A percentile compares a stretch with the other conserved stretches of the same genome.
phyloP scores from a whole-genome alignment of 2,797 vertebrate species.

The Sebastes iracundus region DNA sequence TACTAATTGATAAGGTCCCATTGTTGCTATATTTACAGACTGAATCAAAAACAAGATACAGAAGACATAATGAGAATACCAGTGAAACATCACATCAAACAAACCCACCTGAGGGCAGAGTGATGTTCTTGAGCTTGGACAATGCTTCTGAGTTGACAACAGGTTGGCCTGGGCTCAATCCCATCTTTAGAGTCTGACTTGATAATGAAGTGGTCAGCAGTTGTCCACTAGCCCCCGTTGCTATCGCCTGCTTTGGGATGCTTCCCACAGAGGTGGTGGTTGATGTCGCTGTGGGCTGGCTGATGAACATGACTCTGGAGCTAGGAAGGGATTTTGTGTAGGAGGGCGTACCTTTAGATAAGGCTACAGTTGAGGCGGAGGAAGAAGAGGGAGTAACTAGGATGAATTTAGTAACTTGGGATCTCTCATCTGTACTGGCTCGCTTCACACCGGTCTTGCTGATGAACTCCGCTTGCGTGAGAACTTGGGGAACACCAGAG shows the following conservation, averaged over 20 bases:
- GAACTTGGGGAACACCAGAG: slow-evolving; percentile 47
- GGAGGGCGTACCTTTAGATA: slow-evolving; percentile 72
- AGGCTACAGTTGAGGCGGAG: slow-evolving; percentile 61
- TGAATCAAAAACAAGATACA: neutral
- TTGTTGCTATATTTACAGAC: neutral
- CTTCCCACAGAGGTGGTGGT: slow-evolving; percentile 75
- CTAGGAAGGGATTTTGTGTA: slow-evolving; percentile 69
- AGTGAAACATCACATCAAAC: neutral
- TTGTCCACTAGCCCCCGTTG: slow-evolving; percentile 44
- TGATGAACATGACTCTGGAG: slow-evolving; percentile 85
- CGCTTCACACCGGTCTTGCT: slow-evolving; percentile 64
- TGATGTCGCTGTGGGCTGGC: slow-evolving; percentile 64
- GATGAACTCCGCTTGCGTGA: slow-evolving; percentile 64
- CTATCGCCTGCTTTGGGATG: slow-evolving; percentile 68
- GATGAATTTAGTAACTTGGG: slow-evolving; percentile 87
- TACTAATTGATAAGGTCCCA: neutral
- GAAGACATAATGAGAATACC: neutral
- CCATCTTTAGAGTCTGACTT: slow-evolving; percentile 86
- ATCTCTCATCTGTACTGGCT: slow-evolving; percentile 69
- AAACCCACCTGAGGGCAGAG: slow-evolving; percentile 73
- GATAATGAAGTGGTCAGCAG: slow-evolving; percentile 78
- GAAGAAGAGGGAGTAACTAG: slow-evolving; percentile 83
- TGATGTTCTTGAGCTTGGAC: slow-evolving; percentile 80
- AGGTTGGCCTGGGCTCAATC: slow-evolving; percentile 83
- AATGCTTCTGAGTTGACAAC: slow-evolving; percentile 75